Evolutionary conservation across 2,888 invertebrate genomes (phyloP).

Genomic region (Hyppa rectilinea): DNA sequence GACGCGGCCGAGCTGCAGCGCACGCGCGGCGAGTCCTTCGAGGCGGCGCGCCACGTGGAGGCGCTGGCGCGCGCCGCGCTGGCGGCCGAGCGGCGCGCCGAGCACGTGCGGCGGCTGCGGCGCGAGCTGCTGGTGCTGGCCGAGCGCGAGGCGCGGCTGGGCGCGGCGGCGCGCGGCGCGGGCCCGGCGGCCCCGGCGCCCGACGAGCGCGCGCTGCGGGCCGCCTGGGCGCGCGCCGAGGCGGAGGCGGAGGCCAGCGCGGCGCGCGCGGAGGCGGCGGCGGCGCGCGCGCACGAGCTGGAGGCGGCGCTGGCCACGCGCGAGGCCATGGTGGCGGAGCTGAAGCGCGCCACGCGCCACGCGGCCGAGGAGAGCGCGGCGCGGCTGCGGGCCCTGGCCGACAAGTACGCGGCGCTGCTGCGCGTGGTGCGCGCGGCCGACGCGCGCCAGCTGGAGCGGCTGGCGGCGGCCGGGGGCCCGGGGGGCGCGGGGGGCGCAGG

Average conservation of each 20-base stretch:
- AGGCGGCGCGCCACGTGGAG: slow-evolving; percentile 83
- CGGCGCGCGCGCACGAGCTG: slow-evolving; percentile 89
- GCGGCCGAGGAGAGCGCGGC: slow-evolving; percentile 91
- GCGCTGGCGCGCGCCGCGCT: slow-evolving; percentile 80
- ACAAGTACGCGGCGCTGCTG: slow-evolving; percentile 91
- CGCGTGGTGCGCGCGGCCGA: slow-evolving; percentile 90
- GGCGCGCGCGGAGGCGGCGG: slow-evolving; percentile 87
- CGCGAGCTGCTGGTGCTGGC: slow-evolving; percentile 84
- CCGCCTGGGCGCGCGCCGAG: slow-evolving; percentile 73
- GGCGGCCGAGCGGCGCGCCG: slow-evolving; percentile 83
- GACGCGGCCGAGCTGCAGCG: slow-evolving; percentile 84
- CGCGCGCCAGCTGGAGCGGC: slow-evolving; percentile 89
- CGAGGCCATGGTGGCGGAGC: slow-evolving; percentile 85
- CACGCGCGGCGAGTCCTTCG: slow-evolving; percentile 79
- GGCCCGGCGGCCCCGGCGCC: slow-evolving; percentile 56
- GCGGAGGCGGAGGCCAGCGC: slow-evolving; percentile 83
- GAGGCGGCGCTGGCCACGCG: slow-evolving; percentile 77
- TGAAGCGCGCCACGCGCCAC: slow-evolving; percentile 86
- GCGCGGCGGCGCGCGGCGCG: slow-evolving; percentile 68
- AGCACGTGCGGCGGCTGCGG: slow-evolving; percentile 84
- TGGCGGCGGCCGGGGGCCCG: slow-evolving; percentile 88
- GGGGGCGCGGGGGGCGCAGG: slow-evolving; percentile 79
- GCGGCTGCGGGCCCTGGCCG: slow-evolving; percentile 90
- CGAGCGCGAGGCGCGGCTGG: slow-evolving; percentile 83
- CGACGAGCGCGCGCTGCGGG: slow-evolving; percentile 72